Evolutionary conservation across 2,797 vertebrate species (phyloP).

Genomic region (Monodelphis domestica): DNA sequence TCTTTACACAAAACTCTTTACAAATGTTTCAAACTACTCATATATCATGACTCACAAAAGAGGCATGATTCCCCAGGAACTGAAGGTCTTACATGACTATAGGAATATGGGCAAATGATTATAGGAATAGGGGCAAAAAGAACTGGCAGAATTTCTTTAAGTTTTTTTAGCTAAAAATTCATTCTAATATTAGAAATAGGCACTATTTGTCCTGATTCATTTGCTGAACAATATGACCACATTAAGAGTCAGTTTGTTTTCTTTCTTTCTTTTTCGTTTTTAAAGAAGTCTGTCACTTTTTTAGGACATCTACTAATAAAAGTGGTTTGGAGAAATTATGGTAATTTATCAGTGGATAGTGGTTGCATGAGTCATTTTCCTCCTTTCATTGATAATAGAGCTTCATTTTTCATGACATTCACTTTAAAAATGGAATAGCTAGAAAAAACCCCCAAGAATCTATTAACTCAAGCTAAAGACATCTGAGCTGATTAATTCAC

Average conservation of each 20-base stretch:
- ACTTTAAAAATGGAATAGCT: background rate
- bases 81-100: too few species aligned
- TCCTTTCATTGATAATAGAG: background rate
- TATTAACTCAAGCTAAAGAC: constrained; percentile 47
- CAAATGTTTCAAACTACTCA: background rate
- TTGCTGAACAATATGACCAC: background rate
- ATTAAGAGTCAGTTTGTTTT: background rate
- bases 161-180: background rate
- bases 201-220: background rate
- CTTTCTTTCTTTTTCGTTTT: background rate
- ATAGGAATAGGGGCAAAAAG: background rate
- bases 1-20: background rate
- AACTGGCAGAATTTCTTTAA: background rate
- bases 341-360: background rate
- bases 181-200: background rate
- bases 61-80: background rate
- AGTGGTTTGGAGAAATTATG: background rate
- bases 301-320: background rate
- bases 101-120: too few species aligned
- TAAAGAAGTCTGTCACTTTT: background rate
- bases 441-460: constrained; percentile 34
- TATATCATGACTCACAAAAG: background rate
- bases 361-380: too few species aligned
- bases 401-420: background rate
- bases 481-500: constrained; percentile 19